A percentile compares a stretch with the other conserved stretches of the same genome.
phyloP scores from a whole-genome alignment of 2,113 vertebrate genomes.

The Crotalus helleri region DNA sequence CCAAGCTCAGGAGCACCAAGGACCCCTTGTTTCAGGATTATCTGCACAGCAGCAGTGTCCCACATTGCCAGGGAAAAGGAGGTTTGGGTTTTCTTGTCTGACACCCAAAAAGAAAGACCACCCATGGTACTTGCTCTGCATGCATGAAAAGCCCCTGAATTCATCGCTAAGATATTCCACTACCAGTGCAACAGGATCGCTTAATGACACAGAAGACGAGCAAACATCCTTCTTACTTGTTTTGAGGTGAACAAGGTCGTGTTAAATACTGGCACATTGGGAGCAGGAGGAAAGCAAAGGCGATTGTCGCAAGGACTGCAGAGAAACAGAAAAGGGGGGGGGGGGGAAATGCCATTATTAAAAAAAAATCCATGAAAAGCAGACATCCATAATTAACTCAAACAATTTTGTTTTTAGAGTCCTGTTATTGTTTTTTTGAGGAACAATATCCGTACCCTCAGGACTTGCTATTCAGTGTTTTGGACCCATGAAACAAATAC shows the following conservation, averaged over 20 bases:
- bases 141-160: not conserved
- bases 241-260: constrained; percentile 94
- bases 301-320: constrained; percentile 96
- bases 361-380: constrained; percentile 19
- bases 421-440: not conserved
- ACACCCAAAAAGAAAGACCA: not conserved
- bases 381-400: constrained; percentile 10
- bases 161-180: not conserved
- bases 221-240: constrained; percentile 85
- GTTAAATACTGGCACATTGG: constrained; percentile 99
- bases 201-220: constrained; percentile 4
- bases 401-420: constrained; percentile 23
- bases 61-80: too few species aligned
- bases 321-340: constrained; percentile 51
- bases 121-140: not conserved
- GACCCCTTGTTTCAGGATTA: not conserved
- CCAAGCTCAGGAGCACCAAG: not conserved
- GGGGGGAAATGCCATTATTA: constrained; percentile 15
- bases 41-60: not conserved
- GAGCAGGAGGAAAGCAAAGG: constrained; percentile 97
- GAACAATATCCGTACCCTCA: not conserved
- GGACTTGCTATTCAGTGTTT: not conserved
- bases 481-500: not conserved
- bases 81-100: not conserved
- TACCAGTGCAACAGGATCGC: not conserved